Evolutionary conservation across 1,140 invertebrate genomes (phyloP).

Genomic region (Battus philenor): DNA sequence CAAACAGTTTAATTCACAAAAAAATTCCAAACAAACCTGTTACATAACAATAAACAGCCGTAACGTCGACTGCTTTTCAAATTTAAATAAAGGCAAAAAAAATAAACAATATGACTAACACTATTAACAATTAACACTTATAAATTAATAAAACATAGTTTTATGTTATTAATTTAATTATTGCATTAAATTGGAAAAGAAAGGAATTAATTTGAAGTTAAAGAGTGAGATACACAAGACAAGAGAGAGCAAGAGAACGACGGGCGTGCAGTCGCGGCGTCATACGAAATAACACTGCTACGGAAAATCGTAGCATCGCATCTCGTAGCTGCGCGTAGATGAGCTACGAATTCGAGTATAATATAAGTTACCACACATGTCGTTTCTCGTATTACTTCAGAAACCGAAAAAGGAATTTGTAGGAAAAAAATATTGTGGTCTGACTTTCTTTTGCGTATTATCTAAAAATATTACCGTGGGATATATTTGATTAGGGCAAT

Average conservation of each 20-base stretch:
- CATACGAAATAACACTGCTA: constrained; percentile 31
- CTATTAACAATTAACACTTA: constrained; percentile 12
- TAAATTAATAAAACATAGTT: constrained; percentile 21
- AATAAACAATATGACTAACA: constrained; percentile 13
- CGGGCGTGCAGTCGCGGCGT: constrained; percentile 29
- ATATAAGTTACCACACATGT: constrained; percentile 16
- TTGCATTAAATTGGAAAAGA: constrained; percentile 30
- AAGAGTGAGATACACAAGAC: constrained; percentile 32
- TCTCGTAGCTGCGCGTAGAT: constrained; percentile 29
- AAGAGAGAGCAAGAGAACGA: constrained; percentile 30
- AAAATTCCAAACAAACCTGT: constrained; percentile 31
- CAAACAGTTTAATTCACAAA: constrained; percentile 5
- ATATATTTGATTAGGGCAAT: no score
- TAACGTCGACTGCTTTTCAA: constrained; percentile 20
- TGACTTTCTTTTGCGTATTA: not conserved
- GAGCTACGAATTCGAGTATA: constrained; percentile 19
- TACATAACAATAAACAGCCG: constrained; percentile 36
- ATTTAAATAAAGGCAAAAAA: constrained; percentile 19
- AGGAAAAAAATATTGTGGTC: constrained; percentile 9
- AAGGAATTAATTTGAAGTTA: constrained; percentile 32
- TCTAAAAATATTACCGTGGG: no score
- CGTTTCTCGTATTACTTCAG: constrained; percentile 6
- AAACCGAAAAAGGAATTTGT: constrained; percentile 2
- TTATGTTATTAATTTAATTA: constrained; percentile 26
- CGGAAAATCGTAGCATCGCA: constrained; percentile 33